Evolutionary conservation across 2,113 vertebrate species (phyloP).

Genomic region (Callionymus lyra): DNA sequence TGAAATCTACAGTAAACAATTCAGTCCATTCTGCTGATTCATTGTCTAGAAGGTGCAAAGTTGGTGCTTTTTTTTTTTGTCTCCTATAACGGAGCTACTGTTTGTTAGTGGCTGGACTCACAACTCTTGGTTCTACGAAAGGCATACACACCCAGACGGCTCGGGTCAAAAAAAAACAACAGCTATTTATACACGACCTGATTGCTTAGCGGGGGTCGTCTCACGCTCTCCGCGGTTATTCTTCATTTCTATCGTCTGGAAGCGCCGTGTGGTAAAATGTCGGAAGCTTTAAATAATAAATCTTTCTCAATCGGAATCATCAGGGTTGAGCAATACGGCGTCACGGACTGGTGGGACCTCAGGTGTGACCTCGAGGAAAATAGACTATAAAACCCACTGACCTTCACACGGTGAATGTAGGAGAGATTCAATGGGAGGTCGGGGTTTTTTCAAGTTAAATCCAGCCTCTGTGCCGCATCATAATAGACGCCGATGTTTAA

Average conservation of each 20-base stretch:
- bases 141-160: slow-evolving; percentile 48
- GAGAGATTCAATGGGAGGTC: slow-evolving; percentile 7
- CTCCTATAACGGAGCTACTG: slow-evolving; percentile 33
- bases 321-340: slow-evolving; percentile 1
- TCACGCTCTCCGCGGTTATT: slow-evolving; percentile 38
- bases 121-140: slow-evolving; percentile 35
- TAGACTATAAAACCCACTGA: slow-evolving; percentile 42
- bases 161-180: slow-evolving; percentile 50
- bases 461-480: too few relatives aligned
- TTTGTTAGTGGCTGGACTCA: too few relatives aligned
- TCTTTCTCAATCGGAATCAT: slow-evolving; percentile 28
- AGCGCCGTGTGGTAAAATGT: too few relatives aligned
- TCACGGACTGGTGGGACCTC: slow-evolving; percentile 18
- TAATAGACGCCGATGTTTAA: neutral
- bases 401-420: slow-evolving; percentile 21
- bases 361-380: slow-evolving; percentile 38
- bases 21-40: slow-evolving; percentile 45
- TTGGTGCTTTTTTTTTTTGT: slow-evolving; percentile 41
- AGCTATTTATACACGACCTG: slow-evolving; percentile 55
- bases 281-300: slow-evolving; percentile 22
- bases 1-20: slow-evolving; percentile 55
- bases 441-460: neutral
- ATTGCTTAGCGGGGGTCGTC: slow-evolving; percentile 38
- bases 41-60: slow-evolving; percentile 44
- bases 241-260: slow-evolving; percentile 4